Evolutionary conservation across 2,113 vertebrate species (phyloP), one percentile per base, ranked within the genome.

Genomic region (Corynorhinus townsendii): DNA sequence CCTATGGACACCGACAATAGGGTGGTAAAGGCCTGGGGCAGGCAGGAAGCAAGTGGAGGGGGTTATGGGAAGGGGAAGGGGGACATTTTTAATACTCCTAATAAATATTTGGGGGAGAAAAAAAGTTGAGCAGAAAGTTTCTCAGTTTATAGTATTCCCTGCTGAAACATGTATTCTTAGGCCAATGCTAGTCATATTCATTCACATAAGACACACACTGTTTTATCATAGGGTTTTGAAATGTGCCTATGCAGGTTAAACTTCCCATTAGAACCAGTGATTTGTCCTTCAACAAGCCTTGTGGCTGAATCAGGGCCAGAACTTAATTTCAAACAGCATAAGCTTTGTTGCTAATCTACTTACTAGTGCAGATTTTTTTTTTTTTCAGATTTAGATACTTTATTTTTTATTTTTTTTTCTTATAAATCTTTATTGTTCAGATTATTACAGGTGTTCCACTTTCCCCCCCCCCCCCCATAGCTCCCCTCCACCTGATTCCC

Each of bases 81-180:
- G 11, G 59, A 62, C 11, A 62, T 62, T 62, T 62, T 11, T 62
- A 62, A 28, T 62, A 28, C 20, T 59, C 22, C 28, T 62, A 59
- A 26, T 62, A 28, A 62, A 28, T 62, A 62, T 62, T 62, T 28
- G 59, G 59, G 24, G 26, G 59, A 28, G 59, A 28, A 62, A 62
- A 56, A 94, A 91, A 95, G 87, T 66, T 68, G 40, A 87, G 72
- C 38, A 84, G 81, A 49, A 62, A 84, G 15, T n/a, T 88, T 47
- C 66, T 54, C 72, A 22, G 49, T 89, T 86, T 30, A 45, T 59
- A 77, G 19, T 72, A 87, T 73, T 81, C 52, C 43, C 71, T 10
- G 15, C 22, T 64, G 66, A 56, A 93, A 93, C 69, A 10, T 24
- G 22, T 15, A n/a, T 76, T 52, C 35, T n/a, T 4, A 88, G 56